Percentiles rank a stretch among this genome's conserved stretches.
phyloP scores from a whole-genome alignment of 2,113 vertebrate genomes.

The Choloepus hoffmanni region DNA sequence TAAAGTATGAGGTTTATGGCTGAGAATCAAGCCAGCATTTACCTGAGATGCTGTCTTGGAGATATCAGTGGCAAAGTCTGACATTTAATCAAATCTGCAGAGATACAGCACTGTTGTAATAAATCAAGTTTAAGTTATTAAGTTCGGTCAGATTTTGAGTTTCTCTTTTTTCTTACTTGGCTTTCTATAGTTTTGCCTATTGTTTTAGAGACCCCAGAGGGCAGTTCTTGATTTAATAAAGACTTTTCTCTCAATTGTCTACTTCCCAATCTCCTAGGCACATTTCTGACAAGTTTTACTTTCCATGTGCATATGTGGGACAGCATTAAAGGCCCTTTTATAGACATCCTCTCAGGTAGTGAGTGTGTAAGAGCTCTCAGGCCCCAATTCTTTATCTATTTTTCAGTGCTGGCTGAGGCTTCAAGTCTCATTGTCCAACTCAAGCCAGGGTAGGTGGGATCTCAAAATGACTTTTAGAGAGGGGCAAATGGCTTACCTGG shows the following conservation, averaged over 20 bases:
- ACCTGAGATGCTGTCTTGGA: neutral
- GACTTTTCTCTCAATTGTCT: neutral
- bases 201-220: neutral
- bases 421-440: slow-evolving; percentile 25
- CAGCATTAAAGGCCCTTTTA: neutral
- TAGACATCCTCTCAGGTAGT: neutral
- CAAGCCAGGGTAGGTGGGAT: neutral
- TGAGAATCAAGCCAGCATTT: neutral
- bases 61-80: neutral
- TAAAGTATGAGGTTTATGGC: slow-evolving; percentile 33
- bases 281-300: slow-evolving; percentile 14
- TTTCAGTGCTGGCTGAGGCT: neutral
- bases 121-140: slow-evolving; percentile 9
- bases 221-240: neutral
- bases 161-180: neutral
- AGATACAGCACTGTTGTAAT: neutral
- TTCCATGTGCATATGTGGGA: neutral
- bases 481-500: neutral
- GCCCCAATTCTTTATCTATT: neutral
- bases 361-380: slow-evolving; percentile 31
- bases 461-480: neutral
- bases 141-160: neutral
- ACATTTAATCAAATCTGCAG: neutral
- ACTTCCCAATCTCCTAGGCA: slow-evolving; percentile 1
- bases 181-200: slow-evolving; percentile 25